Conservation (phyloP, 2,888 invertebrate species). For the Byasa hedistus region DNA sequence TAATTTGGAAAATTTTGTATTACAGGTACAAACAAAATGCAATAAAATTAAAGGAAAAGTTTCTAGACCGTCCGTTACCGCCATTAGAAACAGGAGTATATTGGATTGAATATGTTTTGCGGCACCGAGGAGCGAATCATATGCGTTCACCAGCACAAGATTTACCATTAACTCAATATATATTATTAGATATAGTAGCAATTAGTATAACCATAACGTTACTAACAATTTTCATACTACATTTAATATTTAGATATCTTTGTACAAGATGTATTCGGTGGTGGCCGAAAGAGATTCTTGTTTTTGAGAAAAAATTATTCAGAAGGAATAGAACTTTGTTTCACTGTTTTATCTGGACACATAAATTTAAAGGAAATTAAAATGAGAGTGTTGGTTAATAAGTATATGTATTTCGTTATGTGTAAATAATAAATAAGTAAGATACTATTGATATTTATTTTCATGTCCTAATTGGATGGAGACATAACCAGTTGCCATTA, state of each 20-base stretch:
- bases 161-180: conserved; percentile 68
- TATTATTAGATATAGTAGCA: conserved; percentile 63
- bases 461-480: not conserved
- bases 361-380: conserved; percentile 67
- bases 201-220: conserved; percentile 54
- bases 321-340: conserved; percentile 60
- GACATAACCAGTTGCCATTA: not conserved
- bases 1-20: conserved; percentile 31
- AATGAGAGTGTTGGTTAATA: conserved; percentile 35
- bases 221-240: conserved; percentile 57
- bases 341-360: conserved; percentile 64
- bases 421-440: conserved; percentile 66
- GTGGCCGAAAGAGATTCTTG: conserved; percentile 62
- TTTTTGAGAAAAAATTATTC: conserved; percentile 63
- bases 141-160: conserved; percentile 74
- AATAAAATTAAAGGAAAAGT: conserved; percentile 68
- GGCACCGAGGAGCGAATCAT: conserved; percentile 78
- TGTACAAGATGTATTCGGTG: conserved; percentile 68
- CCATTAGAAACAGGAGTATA: conserved; percentile 81
- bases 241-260: conserved; percentile 63
- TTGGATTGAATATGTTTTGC: conserved; percentile 83
- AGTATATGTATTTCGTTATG: conserved; percentile 35
- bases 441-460: conserved; percentile 53
- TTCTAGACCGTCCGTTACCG: conserved; percentile 78
- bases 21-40: conserved; percentile 78